Evolutionary conservation across 2,888 invertebrate species (phyloP).

Genomic region (Dicyrtomina minuta): DNA sequence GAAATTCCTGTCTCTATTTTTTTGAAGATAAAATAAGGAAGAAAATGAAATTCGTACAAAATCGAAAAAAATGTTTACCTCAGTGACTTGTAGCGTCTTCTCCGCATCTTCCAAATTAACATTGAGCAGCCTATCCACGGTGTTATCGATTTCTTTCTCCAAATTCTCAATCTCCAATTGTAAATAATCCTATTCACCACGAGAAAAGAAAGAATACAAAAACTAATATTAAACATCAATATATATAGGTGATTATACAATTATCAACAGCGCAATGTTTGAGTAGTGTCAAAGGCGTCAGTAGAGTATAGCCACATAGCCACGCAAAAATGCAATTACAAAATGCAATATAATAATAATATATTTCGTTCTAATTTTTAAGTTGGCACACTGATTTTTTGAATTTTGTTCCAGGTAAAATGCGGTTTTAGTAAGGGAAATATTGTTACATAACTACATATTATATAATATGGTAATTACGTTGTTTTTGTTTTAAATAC

Average conservation of each 20-base stretch:
- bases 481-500: too few species aligned
- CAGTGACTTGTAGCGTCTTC: slow-evolving; percentile 31
- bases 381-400: too few species aligned
- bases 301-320: background rate
- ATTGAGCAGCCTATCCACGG: slow-evolving; percentile 28
- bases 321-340: too few species aligned
- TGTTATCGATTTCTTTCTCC: slow-evolving; percentile 26
- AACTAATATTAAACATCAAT: background rate
- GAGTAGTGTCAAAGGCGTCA: background rate
- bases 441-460: too few species aligned
- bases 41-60: background rate
- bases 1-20: too few species aligned
- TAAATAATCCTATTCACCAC: slow-evolving; percentile 26
- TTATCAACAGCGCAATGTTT: background rate
- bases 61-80: slow-evolving; percentile 26
- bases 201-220: background rate
- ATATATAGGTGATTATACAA: background rate
- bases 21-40: background rate
- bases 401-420: too few species aligned
- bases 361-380: too few species aligned
- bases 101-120: slow-evolving; percentile 36
- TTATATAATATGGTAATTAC: too few species aligned
- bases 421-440: too few species aligned
- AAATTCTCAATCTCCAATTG: slow-evolving; percentile 31
- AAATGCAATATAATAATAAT: too few species aligned